Base-by-base conservation (phyloP, 2,113 vertebrate genomes). In the Cephalopholis sonnerati region DNA sequence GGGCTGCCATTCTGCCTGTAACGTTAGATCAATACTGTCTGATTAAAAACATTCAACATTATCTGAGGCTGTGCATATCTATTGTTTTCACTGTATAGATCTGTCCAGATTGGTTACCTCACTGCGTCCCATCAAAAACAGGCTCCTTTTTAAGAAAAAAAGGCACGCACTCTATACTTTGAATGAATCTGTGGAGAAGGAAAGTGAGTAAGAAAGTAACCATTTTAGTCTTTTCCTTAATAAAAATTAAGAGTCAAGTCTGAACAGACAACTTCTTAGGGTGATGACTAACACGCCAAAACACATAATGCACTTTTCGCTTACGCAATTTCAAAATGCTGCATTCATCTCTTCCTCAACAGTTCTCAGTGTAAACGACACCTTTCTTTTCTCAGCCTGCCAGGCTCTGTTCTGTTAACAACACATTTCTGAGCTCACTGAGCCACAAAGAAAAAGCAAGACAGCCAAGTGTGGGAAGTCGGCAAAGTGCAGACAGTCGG, bases 401-500 rank as follows among this genome's bases (percentile, higher is more conserved):
- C 83, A 73, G 51, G 51, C 15, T 74, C 54, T 72, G 51, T 63
- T 81, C 79, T 73, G 39, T 32, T 25, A 16, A 62, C 46, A 74
- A 63, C 63, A 66, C 41, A 66, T 44, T 12, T 12, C 41, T 44
- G 41, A 44, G 10, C 11, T 44, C 41, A 44, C 41, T 44, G 11
- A 44, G 8, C 9, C 41, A 36, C 32, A 44, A 44, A 44, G 61
- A 3, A 66, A 72, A 55, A 48, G 18, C 9, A n/a, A 54, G 17
- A 58, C 44, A 78, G 48, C 61, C 29, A 51, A 74, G 20, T 54
- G 79, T 39, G 8, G 46, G n/a, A 68, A 55, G 67, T n/a, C 53
- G 61, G 54, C n/a, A 71, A 15, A 67, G 67, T 46, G 53, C 68
- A 77, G 68, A 87, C 67, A 77, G 68, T 81, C 61, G 20, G 5